Evolutionary conservation across 2,888 invertebrate genomes (phyloP).

Genomic region (Tipula lateralis): DNA sequence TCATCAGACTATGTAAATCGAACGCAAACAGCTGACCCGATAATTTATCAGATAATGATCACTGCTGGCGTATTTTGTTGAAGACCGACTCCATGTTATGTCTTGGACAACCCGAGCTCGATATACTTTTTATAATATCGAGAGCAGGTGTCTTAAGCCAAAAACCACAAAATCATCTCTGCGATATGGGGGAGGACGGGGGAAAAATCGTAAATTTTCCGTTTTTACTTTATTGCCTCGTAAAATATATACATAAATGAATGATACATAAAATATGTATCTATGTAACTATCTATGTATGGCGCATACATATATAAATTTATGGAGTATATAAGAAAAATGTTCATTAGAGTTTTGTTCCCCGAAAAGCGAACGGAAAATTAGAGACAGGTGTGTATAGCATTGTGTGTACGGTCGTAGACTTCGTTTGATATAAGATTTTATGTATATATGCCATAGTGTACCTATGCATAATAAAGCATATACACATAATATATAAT

Average conservation of each 20-base stretch:
- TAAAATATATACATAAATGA: slow-evolving; percentile 25
- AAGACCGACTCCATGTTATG: too few species aligned
- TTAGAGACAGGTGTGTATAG: neutral
- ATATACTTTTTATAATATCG: too few species aligned
- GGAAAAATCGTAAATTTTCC: neutral
- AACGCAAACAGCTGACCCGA: too few species aligned
- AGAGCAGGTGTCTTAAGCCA: neutral
- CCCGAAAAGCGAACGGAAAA: neutral
- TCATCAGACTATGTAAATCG: too few species aligned
- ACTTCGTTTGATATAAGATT: neutral
- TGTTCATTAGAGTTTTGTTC: neutral
- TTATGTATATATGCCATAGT: neutral
- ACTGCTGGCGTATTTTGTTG: too few species aligned
- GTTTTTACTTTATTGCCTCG: slow-evolving; percentile 19
- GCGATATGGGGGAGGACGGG: neutral
- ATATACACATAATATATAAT: neutral
- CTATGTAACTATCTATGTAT: neutral
- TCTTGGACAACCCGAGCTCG: too few species aligned
- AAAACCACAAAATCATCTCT: neutral
- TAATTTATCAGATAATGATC: too few species aligned
- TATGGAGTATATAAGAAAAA: neutral
- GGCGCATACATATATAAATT: neutral
- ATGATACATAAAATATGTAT: slow-evolving; percentile 11
- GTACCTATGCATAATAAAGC: neutral
- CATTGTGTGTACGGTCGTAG: neutral